Conservation (phyloP, 2,888 invertebrate species). For the Epinotia ramella region DNA sequence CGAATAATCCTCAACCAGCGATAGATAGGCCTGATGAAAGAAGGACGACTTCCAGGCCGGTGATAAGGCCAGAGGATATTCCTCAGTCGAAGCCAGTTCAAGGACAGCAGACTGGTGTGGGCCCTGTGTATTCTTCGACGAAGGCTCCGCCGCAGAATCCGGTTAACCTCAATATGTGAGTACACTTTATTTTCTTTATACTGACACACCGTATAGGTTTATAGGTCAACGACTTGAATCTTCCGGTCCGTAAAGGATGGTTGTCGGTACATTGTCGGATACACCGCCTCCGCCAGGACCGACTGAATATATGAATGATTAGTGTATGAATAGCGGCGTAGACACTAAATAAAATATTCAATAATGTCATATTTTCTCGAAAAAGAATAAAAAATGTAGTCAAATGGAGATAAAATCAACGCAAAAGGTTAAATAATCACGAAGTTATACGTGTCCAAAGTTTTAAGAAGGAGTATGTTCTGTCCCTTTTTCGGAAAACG, state of each 20-base stretch:
- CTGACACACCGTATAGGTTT: not conserved
- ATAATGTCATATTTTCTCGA: too few relatives aligned
- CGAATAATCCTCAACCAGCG: conserved; percentile 65
- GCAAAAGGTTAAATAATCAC: too few relatives aligned
- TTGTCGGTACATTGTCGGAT: too few relatives aligned
- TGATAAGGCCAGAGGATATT: conserved; percentile 61
- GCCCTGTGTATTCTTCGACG: conserved; percentile 71
- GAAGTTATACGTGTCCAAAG: too few relatives aligned
- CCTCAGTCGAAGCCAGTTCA: conserved; percentile 64
- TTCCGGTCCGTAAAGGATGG: not conserved
- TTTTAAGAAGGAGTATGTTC: too few relatives aligned
- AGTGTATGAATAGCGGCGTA: too few relatives aligned
- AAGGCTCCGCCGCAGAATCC: conserved; percentile 56
- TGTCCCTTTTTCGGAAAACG: too few relatives aligned
- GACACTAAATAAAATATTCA: too few relatives aligned
- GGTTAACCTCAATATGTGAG: conserved; percentile 72
- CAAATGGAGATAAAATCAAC: too few relatives aligned
- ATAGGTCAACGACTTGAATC: not conserved
- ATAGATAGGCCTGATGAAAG: conserved; percentile 57
- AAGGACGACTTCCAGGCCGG: conserved; percentile 40
- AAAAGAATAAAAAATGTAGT: too few relatives aligned
- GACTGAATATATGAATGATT: too few relatives aligned
- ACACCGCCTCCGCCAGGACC: too few relatives aligned
- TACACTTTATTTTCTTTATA: conserved; percentile 42
- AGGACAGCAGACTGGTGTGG: conserved; percentile 58